Conservation (phyloP, 2,888 invertebrate genomes). For the Biston betularia region DNA sequence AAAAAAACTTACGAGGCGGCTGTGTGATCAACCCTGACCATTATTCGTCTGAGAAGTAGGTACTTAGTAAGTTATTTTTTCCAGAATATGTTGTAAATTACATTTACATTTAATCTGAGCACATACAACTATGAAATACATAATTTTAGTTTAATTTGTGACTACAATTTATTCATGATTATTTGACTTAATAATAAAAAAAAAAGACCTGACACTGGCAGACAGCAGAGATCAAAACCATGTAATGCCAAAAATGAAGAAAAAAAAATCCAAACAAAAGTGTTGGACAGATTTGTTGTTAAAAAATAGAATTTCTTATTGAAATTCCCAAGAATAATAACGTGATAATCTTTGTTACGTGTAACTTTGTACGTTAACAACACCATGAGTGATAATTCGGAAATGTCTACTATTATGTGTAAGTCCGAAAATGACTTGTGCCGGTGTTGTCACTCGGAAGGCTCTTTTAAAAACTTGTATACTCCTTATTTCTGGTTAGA, state of each 20-base stretch:
- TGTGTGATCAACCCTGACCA: too few relatives aligned
- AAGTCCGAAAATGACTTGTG: slow-evolving; percentile 3
- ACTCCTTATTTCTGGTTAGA: slow-evolving; percentile 3
- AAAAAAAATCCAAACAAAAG: slow-evolving; percentile 56
- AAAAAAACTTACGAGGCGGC: too few relatives aligned
- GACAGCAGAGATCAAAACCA: not conserved
- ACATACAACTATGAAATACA: too few relatives aligned
- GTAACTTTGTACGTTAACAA: too few relatives aligned
- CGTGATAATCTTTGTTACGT: not conserved
- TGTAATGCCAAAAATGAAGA: not conserved
- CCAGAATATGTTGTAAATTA: too few relatives aligned
- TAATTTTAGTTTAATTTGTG: too few relatives aligned
- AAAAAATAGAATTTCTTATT: not conserved
- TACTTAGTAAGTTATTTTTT: too few relatives aligned
- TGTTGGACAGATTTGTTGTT: not conserved
- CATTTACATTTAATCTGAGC: too few relatives aligned
- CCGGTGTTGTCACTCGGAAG: slow-evolving; percentile 24
- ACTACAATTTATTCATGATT: too few relatives aligned
- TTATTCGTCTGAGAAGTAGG: too few relatives aligned
- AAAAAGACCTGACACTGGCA: too few relatives aligned
- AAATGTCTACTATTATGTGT: slow-evolving; percentile 1
- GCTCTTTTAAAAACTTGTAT: slow-evolving; percentile 8
- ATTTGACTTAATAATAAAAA: too few relatives aligned
- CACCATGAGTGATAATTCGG: not conserved
- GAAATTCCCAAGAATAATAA: not conserved